Base-by-base conservation (phyloP, 2,113 vertebrate genomes). In the Oreocharis arfaki region DNA sequence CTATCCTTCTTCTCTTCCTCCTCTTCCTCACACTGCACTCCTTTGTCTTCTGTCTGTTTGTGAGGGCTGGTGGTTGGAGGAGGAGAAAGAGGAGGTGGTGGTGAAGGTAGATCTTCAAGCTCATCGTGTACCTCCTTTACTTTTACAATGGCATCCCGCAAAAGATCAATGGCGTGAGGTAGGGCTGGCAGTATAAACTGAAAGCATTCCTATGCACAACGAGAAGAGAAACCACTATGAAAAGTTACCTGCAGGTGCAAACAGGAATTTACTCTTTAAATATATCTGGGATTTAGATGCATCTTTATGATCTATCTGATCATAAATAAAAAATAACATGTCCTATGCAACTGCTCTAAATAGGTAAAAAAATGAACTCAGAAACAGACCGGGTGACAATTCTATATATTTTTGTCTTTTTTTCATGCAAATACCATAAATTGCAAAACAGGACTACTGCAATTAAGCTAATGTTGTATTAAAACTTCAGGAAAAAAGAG, bases 141-240 rank as follows among this genome's bases (percentile, higher is more conserved):
- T 98, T 98, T 98, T 94, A 99, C 99, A 71, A 98, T 98, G 88
- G 99, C 99, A 93, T 99, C 99, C 28, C 99, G 98, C 98, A 99
- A 98, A 96, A 99, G 98, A 96, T 99, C 99, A 77, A 99, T 99
- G 97, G 99, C 99, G 4, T 99, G 99, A 97, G 99, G 99, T 98
- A 99, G 98, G 95, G 99, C 99, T 87, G 99, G 99, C 98, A 99
- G 98, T 98, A 99, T 99, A 98, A 99, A 99, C 98, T 99, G 99
- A 98, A 99, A 99, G 97, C 99, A 99, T 99, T 99, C 99, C 99
- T 99, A 96, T 20, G 80, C 90, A 74, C 49, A 97, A 93, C 2
- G 39, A 96, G 67, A 97, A 93, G 69, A 96, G 90, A 98, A 96
- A 95, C 57, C 33, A 86, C 60, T 55, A 50, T 96, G 68, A 96